phyloP scores from a whole-genome alignment of 2,888 invertebrate genomes.

The Metallyticus violacea region DNA sequence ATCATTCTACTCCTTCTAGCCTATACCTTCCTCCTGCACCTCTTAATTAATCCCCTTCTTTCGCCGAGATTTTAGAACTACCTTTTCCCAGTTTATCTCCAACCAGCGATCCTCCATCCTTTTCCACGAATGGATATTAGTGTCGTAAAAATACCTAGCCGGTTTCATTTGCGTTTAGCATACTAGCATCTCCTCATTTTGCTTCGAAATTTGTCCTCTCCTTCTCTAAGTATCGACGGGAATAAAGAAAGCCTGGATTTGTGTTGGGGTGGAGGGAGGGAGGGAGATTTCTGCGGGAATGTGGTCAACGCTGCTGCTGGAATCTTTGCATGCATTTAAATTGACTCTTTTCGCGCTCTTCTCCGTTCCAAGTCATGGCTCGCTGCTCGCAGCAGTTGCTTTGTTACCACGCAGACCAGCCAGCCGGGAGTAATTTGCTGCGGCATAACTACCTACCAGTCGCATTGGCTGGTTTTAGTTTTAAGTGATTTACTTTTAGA shows the following conservation, averaged over 20 bases:
- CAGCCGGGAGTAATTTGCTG: neutral
- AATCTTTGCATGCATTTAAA: constrained; percentile 18
- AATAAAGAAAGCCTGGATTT: neutral
- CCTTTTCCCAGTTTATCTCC: neutral
- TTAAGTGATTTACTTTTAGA: neutral
- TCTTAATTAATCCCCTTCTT: neutral
- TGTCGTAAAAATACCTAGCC: neutral
- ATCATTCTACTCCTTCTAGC: neutral
- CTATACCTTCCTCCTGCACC: too few relatives aligned
- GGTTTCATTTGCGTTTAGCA: neutral
- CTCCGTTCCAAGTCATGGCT: neutral
- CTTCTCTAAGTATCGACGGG: neutral
- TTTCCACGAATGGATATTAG: neutral
- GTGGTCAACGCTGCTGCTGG: neutral
- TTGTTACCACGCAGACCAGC: neutral
- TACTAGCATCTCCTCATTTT: neutral
- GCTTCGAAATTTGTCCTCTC: neutral
- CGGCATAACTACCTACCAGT: neutral
- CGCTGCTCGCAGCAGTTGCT: neutral
- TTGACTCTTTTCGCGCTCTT: neutral
- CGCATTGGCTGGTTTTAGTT: neutral
- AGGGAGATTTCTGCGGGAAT: neutral
- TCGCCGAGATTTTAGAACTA: neutral
- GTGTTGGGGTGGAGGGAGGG: neutral
- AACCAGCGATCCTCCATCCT: neutral